Evolutionary conservation across 1,140 invertebrate genomes (phyloP), one percentile per base, ranked within the genome.

Genomic region (Holcopasites calliopsidis): DNA sequence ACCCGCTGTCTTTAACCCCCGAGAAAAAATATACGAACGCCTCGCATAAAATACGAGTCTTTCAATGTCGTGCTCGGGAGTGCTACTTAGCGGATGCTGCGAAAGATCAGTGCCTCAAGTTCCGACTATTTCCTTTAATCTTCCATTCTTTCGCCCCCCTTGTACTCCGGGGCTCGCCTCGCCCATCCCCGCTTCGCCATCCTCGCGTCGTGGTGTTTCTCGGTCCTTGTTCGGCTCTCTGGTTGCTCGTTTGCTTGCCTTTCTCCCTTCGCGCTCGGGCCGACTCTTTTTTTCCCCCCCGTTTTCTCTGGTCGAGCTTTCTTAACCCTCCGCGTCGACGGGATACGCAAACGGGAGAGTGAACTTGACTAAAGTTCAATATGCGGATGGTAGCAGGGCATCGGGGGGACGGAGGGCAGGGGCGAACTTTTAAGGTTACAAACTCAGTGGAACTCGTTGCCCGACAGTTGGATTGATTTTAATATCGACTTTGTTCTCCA

Each of bases 401-500:
- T 21, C 38, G 28, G 33, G 60, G 40, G 16, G 1, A 28, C 10
- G 38, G 44, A 47, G 62, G 54, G 10, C 38, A 40, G 18, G 31
- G 18, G 62, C 70, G 64, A 85, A 86, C 77, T 88, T 79, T 88
- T 84, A 85, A 88, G 87, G 84, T 87, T 88, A 85, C 87, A 88
- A 88, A 89, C 88, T 88, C 79, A 79, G 83, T 76, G 70, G 69
- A 88, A 87, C 86, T 86, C 82, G 52, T 73, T 55, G 76, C 66
- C 76, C 82, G 87, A 85, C 87, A 88, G 76, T 79, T 79, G 85
- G 85, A 89, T 88, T 89, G 88, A 89, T 90, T 89, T 90, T 90
- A 89, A 88, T 89, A 90, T 90, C 88, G 88, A 89, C 86, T 89
- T 89, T 88, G 77, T 87, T 87, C 82, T 76, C 79, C 49, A 88